Percentiles rank a stretch among this genome's conserved stretches.
phyloP scores from a whole-genome alignment of 2,113 vertebrate species.

The Bubo blakistoni region DNA sequence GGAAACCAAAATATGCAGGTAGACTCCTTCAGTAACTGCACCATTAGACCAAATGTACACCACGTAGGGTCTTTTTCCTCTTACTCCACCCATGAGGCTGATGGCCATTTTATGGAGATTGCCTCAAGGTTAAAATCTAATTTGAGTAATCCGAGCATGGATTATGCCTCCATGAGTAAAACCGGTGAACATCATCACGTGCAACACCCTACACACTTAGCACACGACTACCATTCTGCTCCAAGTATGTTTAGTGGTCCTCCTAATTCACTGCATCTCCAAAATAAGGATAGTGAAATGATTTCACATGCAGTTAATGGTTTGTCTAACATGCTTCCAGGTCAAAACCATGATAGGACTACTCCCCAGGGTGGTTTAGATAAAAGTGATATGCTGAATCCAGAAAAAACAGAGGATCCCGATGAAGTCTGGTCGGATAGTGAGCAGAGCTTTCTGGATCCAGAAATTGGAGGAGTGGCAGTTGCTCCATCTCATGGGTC shows the following conservation, averaged over 20 bases:
- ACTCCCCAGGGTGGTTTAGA: conserved; percentile 70
- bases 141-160: conserved; percentile 64
- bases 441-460: conserved; percentile 94
- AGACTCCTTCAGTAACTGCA: conserved; percentile 81
- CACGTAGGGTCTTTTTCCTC: conserved; percentile 74
- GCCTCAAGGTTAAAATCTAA: conserved; percentile 75
- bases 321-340: conserved; percentile 76
- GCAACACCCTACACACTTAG: conserved; percentile 75
- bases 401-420: conserved; percentile 74
- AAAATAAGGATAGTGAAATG: conserved; percentile 79
- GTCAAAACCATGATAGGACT: conserved; percentile 73
- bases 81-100: conserved; percentile 73
- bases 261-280: conserved; percentile 80
- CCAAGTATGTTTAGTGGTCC: conserved; percentile 70
- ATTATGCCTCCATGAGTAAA: conserved; percentile 78
- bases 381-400: conserved; percentile 65
- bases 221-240: conserved; percentile 70
- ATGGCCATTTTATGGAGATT: conserved; percentile 79
- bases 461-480: conserved; percentile 95
- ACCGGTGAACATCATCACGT: conserved; percentile 77
- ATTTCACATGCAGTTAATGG: conserved; percentile 73
- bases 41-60: conserved; percentile 76
- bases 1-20: conserved; percentile 82
- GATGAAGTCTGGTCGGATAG: conserved; percentile 96
- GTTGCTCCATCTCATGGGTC: conserved; percentile 95